Evolutionary conservation across 2,113 vertebrate species (phyloP).

Genomic region (Trematocara variabile): DNA sequence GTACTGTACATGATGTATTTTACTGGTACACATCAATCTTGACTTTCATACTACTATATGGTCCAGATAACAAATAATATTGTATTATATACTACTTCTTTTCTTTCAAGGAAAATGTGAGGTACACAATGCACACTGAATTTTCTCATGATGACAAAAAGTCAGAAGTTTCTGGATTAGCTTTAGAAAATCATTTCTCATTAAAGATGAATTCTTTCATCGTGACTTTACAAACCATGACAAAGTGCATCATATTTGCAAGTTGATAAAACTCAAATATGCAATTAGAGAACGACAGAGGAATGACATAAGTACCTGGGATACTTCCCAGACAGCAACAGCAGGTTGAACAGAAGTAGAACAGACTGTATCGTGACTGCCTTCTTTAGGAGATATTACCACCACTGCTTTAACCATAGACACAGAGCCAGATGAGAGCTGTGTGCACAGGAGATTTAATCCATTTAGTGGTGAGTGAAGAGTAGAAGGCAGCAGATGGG

Average conservation of each 20-base stretch:
- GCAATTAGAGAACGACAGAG: not conserved
- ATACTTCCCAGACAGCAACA: not conserved
- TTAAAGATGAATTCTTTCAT: not conserved
- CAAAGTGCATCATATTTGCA: not conserved
- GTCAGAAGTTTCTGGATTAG: not conserved
- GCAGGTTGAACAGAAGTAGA: slow-evolving; percentile 32
- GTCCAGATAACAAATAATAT: not conserved
- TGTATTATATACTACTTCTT: not conserved
- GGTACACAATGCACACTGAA: not conserved
- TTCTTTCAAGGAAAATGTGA: not conserved
- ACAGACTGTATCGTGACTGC: not conserved
- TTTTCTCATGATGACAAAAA: not conserved
- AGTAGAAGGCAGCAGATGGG: slow-evolving; percentile 50
- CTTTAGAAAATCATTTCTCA: not conserved
- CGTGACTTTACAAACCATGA: not conserved
- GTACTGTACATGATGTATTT: not conserved
- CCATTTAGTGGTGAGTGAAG: slow-evolving; percentile 45
- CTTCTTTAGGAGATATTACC: not conserved
- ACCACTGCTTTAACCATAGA: not conserved
- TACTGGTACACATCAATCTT: not conserved
- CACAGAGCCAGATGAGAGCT: not conserved
- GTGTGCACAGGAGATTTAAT: slow-evolving; percentile 36
- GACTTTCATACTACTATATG: not conserved
- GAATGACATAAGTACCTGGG: not conserved
- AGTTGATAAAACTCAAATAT: not conserved